Conservation (phyloP, 2,888 invertebrate species). For the Eristalis arbustorum region DNA sequence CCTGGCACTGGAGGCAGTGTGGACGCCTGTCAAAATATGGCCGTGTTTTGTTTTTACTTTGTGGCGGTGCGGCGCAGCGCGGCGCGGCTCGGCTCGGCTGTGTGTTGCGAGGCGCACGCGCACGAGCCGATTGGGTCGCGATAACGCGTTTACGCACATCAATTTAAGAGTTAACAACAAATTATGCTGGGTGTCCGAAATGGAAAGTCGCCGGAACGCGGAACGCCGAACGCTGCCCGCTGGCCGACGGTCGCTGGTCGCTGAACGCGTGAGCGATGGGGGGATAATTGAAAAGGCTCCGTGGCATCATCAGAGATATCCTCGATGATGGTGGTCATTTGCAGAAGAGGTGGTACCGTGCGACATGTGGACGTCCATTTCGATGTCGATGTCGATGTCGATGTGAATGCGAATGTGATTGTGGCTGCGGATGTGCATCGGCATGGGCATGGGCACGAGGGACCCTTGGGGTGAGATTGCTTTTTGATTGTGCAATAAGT, state of each 20-base stretch:
- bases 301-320: slow-evolving; percentile 51
- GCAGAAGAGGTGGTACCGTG: slow-evolving; percentile 14
- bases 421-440: slow-evolving; percentile 9
- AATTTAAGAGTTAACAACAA: slow-evolving; percentile 70
- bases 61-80: neutral
- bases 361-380: neutral
- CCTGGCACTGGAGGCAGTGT: slow-evolving; percentile 50
- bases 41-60: slow-evolving; percentile 18
- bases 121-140: slow-evolving; percentile 67
- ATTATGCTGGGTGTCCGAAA: slow-evolving; percentile 70
- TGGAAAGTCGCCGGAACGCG: slow-evolving; percentile 57
- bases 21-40: slow-evolving; percentile 66
- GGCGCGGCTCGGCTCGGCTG: neutral
- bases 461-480: slow-evolving; percentile 66
- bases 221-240: slow-evolving; percentile 6
- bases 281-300: slow-evolving; percentile 69
- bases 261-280: slow-evolving; percentile 52
- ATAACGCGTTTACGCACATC: slow-evolving; percentile 70
- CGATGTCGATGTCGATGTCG: too few relatives aligned
- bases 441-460: slow-evolving; percentile 24
- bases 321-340: slow-evolving; percentile 59
- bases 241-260: too few relatives aligned
- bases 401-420: too few relatives aligned
- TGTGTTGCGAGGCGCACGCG: slow-evolving; percentile 44
- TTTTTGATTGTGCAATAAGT: slow-evolving; percentile 68